These are phyloP conservation scores for Deroplatys truncata DNA, from an alignment of 2,888 invertebrate species.

Conservation along the genomic window DNA sequence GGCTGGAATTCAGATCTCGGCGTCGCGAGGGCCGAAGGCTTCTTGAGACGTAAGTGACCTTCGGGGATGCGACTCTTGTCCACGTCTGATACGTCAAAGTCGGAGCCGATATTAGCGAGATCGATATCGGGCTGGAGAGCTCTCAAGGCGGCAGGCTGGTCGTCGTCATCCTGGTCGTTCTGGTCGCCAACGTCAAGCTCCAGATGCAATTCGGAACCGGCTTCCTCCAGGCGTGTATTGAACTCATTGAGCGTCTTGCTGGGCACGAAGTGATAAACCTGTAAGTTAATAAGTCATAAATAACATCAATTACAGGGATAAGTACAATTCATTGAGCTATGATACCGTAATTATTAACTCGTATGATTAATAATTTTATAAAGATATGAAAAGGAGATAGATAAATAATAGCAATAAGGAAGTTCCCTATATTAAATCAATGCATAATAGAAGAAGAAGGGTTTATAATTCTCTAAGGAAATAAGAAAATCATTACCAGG, in stretches of 20 bases:
- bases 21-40: slow-evolving; percentile 33
- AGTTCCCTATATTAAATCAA: too few relatives aligned
- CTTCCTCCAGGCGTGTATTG: slow-evolving; percentile 81
- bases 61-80: slow-evolving; percentile 58
- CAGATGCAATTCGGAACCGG: slow-evolving; percentile 80
- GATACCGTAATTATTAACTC: too few relatives aligned
- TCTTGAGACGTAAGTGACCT: slow-evolving; percentile 50
- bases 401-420: too few relatives aligned
- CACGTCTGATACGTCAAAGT: slow-evolving; percentile 65
- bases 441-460: too few relatives aligned
- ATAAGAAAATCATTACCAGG: too few relatives aligned
- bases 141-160: slow-evolving; percentile 43
- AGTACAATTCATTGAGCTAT: too few relatives aligned
- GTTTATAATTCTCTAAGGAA: too few relatives aligned
- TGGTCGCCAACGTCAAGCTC: slow-evolving; percentile 83
- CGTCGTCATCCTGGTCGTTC: slow-evolving; percentile 56
- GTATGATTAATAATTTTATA: too few relatives aligned
- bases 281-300: not conserved
- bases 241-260: slow-evolving; percentile 84
- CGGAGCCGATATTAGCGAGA: slow-evolving; percentile 66
- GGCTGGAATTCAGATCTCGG: slow-evolving; percentile 1
- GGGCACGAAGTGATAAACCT: slow-evolving; percentile 74
- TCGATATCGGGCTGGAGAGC: slow-evolving; percentile 65
- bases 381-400: too few relatives aligned
- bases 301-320: too few relatives aligned